Evolutionary conservation across 2,888 invertebrate genomes (phyloP).

Genomic region (Tuberolachnus salignus): DNA sequence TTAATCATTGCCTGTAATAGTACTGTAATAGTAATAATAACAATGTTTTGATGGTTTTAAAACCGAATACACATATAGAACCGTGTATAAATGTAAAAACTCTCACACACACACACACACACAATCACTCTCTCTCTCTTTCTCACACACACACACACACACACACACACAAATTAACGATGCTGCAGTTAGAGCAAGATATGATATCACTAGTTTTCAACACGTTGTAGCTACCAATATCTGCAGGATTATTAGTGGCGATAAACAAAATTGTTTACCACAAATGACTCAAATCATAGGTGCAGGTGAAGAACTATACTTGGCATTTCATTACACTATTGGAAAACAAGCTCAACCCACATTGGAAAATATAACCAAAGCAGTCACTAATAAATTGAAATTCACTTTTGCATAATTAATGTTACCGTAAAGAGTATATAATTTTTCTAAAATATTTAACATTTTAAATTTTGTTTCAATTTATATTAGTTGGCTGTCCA

Average conservation of each 20-base stretch:
- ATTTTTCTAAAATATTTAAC: not conserved
- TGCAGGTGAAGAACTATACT: slow-evolving; percentile 71
- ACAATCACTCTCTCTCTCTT: too few species aligned
- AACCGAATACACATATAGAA: too few species aligned
- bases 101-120: too few species aligned
- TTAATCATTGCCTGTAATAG: too few species aligned
- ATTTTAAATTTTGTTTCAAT: not conserved
- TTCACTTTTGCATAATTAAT: slow-evolving; percentile 66
- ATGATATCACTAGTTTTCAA: slow-evolving; percentile 79
- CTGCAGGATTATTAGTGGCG: slow-evolving; percentile 74
- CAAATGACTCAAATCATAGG: slow-evolving; percentile 60
- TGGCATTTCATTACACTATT: slow-evolving; percentile 87
- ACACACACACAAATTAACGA: slow-evolving; percentile 78
- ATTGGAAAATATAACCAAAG: slow-evolving; percentile 89
- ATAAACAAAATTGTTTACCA: slow-evolving; percentile 62
- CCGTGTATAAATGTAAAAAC: too few species aligned
- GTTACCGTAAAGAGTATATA: slow-evolving; percentile 70
- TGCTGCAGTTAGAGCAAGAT: slow-evolving; percentile 76
- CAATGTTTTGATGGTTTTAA: too few species aligned
- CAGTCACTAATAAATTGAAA: slow-evolving; percentile 86
- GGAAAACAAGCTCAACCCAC: slow-evolving; percentile 85
- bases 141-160: too few species aligned
- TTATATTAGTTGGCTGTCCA: slow-evolving; percentile 57
- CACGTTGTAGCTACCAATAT: slow-evolving; percentile 82
- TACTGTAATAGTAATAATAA: too few species aligned